A percentile compares a stretch with the other conserved stretches of the same genome.
phyloP scores from a whole-genome alignment of 2,888 invertebrate species.

The Phragmatobia fuliginosa region DNA sequence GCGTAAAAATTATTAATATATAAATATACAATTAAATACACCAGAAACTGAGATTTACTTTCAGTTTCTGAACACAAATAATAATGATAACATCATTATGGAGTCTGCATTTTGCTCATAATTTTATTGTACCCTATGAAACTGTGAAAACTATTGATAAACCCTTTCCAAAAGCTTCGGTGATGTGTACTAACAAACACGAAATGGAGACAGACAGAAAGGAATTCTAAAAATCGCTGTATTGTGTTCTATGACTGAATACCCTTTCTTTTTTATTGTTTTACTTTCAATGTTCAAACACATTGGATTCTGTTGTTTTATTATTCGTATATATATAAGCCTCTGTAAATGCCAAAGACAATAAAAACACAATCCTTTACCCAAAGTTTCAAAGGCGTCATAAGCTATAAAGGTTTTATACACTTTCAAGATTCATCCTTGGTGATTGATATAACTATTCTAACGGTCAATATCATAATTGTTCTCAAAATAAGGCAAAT shows the following conservation, averaged over 20 bases:
- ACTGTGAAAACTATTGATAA: background rate
- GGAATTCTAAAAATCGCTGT: background rate
- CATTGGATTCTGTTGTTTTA: background rate
- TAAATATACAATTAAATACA: no score
- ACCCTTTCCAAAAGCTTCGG: background rate
- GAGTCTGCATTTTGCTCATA: no score
- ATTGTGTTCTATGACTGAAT: background rate
- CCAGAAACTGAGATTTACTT: no score
- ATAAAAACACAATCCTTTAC: slow-evolving; percentile 2
- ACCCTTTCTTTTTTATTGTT: background rate
- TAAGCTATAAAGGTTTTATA: background rate
- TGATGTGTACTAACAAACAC: background rate
- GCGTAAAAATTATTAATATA: no score
- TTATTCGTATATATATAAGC: background rate
- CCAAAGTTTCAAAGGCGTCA: background rate
- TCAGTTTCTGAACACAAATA: no score
- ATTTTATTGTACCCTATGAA: background rate
- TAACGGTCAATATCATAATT: background rate
- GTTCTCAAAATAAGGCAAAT: background rate
- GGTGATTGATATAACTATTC: background rate
- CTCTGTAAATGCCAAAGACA: background rate
- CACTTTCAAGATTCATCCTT: background rate
- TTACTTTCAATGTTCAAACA: background rate
- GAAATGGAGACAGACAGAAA: background rate
- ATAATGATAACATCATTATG: no score